Evolutionary conservation across 1,140 invertebrate genomes (phyloP), one percentile per base, ranked within the genome.

Genomic region (Formica exsecta): DNA sequence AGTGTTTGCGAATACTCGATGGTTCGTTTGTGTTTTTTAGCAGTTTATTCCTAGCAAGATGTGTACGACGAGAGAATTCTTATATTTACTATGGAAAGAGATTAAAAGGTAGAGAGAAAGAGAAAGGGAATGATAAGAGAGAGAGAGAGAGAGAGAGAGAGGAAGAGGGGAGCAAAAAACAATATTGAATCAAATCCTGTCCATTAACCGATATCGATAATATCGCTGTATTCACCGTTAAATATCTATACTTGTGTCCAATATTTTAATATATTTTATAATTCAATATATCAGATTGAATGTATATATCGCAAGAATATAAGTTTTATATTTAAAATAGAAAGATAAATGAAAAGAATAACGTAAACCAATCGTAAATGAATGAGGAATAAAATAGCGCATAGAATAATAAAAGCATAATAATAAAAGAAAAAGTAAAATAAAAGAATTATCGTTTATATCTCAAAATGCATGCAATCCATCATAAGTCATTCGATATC

Each of bases 1-100:
- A 93, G 93, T 93, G 92, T 93, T 93, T 94, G 93, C 92, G 93
- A 94, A 91, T 95, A 94, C 93, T 95, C 95, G 93, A 95, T 95
- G 95, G 95, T 95, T 94, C 86, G 89, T 86, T 85, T 73, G 22
- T 89, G 76, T 89, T 83, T 36, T 83, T 83, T 74, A 81, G 29
- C 68, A 73, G 11, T 83, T 74, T 74, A 48, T 73, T 73, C 38
- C 38, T 61, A 61, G 62, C n/a, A 22, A 32, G 8, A 19, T 70
- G 22, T 22, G 41, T 25, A 19, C 13, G n/a, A 61, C 38, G 22
- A 6, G 29, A 48, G 4, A 29, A 74, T 22, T 71, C 6, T 61
- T 62, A 19, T 61, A 25, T 74, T 73, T 32, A 22, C 25, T 61
- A 61, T 48, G 3, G 9, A 44, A 59, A 70, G 16, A 38, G 19